phyloP scores from a whole-genome alignment of 1,140 invertebrate genomes.

The Lysiphlebus fabarum region DNA sequence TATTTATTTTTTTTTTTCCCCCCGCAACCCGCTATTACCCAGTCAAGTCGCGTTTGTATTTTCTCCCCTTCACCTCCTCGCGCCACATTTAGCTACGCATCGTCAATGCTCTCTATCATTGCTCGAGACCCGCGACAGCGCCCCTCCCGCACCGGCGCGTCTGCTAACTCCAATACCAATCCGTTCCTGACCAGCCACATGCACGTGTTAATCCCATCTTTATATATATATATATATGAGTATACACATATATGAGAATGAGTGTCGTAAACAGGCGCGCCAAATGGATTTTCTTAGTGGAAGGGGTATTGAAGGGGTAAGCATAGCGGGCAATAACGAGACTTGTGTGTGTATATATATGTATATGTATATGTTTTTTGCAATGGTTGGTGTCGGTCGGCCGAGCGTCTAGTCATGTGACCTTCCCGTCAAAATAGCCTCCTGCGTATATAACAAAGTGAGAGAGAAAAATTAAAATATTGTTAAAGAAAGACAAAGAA shows the following conservation, averaged over 20 bases:
- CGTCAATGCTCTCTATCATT: slow-evolving; percentile 35
- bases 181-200: neutral
- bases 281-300: no score
- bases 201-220: slow-evolving; percentile 2
- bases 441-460: slow-evolving; percentile 29
- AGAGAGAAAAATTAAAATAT: no score
- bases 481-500: no score
- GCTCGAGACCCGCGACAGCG: slow-evolving; percentile 43
- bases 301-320: neutral
- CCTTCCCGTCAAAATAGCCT: slow-evolving; percentile 75
- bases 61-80: no score
- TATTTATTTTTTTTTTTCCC: no score
- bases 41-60: no score
- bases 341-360: neutral
- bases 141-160: slow-evolving; percentile 37
- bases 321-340: neutral
- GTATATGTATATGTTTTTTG: neutral
- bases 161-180: slow-evolving; percentile 13
- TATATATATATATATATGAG: neutral
- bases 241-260: no score
- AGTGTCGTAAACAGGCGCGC: no score
- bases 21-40: no score
- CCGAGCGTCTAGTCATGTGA: slow-evolving; percentile 57
- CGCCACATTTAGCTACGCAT: slow-evolving; percentile 23
- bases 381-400: slow-evolving; percentile 32